phyloP scores from a whole-genome alignment of 2,797 vertebrate genomes.

The Limosa lapponica region DNA sequence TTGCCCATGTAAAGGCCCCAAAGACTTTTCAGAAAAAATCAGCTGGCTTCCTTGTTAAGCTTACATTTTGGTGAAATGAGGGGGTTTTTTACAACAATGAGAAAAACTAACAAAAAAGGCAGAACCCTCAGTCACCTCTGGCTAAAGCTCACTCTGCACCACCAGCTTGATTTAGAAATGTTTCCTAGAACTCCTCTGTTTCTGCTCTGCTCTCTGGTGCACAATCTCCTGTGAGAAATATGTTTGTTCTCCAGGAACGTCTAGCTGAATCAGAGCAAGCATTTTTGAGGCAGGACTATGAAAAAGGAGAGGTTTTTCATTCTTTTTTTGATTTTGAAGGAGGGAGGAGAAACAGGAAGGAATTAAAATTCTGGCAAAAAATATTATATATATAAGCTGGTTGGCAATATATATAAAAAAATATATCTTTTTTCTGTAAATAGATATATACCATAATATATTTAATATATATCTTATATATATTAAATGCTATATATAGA shows the following conservation, averaged over 20 bases:
- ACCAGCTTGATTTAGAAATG: background rate
- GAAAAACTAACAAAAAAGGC: background rate
- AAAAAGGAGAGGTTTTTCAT: background rate
- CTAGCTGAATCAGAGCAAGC: background rate
- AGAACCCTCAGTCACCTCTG: background rate
- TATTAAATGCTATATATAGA: background rate
- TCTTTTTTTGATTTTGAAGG: background rate
- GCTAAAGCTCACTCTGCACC: background rate
- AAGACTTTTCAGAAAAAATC: background rate
- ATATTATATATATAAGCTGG: accelerated
- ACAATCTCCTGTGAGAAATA: background rate
- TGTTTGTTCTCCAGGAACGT: background rate
- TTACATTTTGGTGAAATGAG: background rate
- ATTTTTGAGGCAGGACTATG: background rate
- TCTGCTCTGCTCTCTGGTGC: background rate
- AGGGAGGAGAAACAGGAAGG: background rate
- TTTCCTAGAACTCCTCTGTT: background rate
- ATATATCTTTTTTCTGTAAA: too few relatives aligned
- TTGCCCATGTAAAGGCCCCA: background rate
- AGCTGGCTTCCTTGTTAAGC: background rate
- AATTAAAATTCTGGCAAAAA: background rate
- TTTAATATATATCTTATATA: background rate
- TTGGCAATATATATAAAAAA: background rate
- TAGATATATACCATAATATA: background rate
- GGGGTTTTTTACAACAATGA: background rate